A percentile compares a stretch with the other conserved stretches of the same genome.
Evolutionary conservation across 2,888 invertebrate species (phyloP).

Genomic region (Acleris emargana): DNA sequence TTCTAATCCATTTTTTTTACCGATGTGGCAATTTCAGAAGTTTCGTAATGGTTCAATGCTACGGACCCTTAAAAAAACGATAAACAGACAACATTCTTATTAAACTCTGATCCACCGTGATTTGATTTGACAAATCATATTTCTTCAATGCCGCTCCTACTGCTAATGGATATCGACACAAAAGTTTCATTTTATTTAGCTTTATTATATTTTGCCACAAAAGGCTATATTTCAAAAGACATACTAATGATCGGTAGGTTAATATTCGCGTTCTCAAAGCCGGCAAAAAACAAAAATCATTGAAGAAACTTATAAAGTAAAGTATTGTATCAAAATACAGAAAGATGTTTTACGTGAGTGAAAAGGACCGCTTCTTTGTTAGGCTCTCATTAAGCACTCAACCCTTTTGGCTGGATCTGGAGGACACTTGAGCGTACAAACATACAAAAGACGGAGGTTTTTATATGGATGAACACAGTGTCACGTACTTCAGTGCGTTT

Average conservation of each 20-base stretch:
- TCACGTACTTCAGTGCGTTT: constrained; percentile 40
- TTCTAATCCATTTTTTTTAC: too few species aligned
- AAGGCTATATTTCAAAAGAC: constrained; percentile 27
- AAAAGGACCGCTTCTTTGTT: constrained; percentile 51
- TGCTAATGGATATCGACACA: constrained; percentile 20
- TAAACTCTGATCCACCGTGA: too few species aligned
- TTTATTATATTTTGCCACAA: constrained; percentile 16
- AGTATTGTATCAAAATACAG: constrained; percentile 47
- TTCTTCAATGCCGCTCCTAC: constrained; percentile 7
- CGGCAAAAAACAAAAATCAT: constrained; percentile 33
- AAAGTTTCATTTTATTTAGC: constrained; percentile 17
- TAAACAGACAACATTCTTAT: too few species aligned
- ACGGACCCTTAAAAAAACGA: too few species aligned
- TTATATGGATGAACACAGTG: constrained; percentile 47
- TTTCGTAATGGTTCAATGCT: too few species aligned
- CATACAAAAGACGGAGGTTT: constrained; percentile 59
- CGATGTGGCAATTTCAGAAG: too few species aligned
- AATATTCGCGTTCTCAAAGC: constrained; percentile 25
- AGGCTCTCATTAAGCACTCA: constrained; percentile 63
- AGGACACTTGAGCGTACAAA: constrained; percentile 45
- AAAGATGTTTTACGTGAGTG: constrained; percentile 38
- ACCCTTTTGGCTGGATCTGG: constrained; percentile 56
- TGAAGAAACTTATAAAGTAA: constrained; percentile 46
- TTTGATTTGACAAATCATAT: constrained; percentile 1
- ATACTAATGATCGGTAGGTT: constrained; percentile 32